Evolutionary conservation across 2,888 invertebrate species (phyloP).

Genomic region (Pyrrhosoma nymphula): DNA sequence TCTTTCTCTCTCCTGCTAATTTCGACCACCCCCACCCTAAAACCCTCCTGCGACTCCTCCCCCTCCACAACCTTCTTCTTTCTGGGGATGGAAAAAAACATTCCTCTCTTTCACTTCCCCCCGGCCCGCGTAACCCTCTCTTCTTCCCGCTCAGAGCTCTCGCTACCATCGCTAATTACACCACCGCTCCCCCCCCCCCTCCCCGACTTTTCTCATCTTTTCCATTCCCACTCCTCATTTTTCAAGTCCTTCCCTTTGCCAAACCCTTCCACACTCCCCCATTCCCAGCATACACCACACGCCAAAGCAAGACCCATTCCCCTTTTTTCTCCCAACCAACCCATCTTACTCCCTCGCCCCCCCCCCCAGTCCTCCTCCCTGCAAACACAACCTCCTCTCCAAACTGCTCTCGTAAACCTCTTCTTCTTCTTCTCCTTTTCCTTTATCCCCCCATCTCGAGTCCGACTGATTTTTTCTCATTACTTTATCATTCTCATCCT

Average conservation of each 20-base stretch:
- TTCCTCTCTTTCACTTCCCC: slow-evolving; percentile 23
- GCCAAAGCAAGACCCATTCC: neutral
- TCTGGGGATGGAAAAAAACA: slow-evolving; percentile 48
- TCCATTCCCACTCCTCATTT: slow-evolving; percentile 56
- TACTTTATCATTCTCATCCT: slow-evolving; percentile 46
- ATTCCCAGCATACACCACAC: slow-evolving; percentile 22
- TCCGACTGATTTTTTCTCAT: slow-evolving; percentile 45
- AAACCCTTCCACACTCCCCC: slow-evolving; percentile 56
- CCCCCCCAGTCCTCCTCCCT: neutral
- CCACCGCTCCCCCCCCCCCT: neutral
- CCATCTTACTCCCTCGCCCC: neutral
- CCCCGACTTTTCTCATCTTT: slow-evolving; percentile 62
- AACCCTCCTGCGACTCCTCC: neutral
- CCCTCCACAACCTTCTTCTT: neutral
- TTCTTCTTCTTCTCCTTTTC: slow-evolving; percentile 29
- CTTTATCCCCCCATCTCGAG: neutral
- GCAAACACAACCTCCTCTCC: slow-evolving; percentile 49
- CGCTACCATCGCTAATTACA: slow-evolving; percentile 62
- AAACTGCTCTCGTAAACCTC: neutral
- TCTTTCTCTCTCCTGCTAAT: slow-evolving; percentile 57
- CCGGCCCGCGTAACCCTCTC: slow-evolving; percentile 33
- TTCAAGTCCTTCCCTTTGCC: slow-evolving; percentile 30
- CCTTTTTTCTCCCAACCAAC: neutral
- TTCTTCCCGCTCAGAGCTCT: slow-evolving; percentile 38
- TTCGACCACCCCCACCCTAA: neutral